These are phyloP conservation scores for Beris morrisii DNA, from an alignment of 2,888 invertebrate genomes.

Conservation along the genomic window DNA sequence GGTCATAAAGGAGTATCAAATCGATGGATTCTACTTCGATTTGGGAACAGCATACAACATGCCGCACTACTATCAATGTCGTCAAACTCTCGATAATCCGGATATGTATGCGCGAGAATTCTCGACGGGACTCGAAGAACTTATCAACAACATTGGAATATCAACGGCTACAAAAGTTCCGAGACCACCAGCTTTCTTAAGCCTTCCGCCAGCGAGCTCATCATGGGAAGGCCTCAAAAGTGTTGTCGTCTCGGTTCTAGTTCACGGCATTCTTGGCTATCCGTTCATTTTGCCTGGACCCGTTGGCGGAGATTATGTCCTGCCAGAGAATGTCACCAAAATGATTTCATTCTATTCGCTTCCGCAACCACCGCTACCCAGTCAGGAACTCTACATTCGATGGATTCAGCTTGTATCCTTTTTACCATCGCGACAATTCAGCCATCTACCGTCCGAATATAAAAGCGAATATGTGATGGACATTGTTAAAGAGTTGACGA, in stretches of 20 bases:
- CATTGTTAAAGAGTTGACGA: constrained; percentile 73
- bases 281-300: constrained; percentile 93
- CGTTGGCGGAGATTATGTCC: constrained; percentile 84
- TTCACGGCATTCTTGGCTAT: constrained; percentile 88
- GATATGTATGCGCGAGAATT: constrained; percentile 81
- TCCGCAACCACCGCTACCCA: constrained; percentile 65
- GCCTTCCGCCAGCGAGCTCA: constrained; percentile 81
- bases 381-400: constrained; percentile 81
- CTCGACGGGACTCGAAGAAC: constrained; percentile 64
- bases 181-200: constrained; percentile 81
- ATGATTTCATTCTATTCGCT: constrained; percentile 59
- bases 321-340: constrained; percentile 59
- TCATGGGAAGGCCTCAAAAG: constrained; percentile 83
- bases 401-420: constrained; percentile 92
- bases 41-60: constrained; percentile 81
- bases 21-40: constrained; percentile 85
- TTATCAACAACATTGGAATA: constrained; percentile 70
- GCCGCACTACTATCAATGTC: constrained; percentile 83
- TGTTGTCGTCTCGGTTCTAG: constrained; percentile 84
- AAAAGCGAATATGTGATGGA: constrained; percentile 76
- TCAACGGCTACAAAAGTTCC: constrained; percentile 82
- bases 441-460: constrained; percentile 86
- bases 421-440: constrained; percentile 89
- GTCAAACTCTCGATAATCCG: constrained; percentile 72
- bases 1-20: constrained; percentile 71